Conservation (phyloP, 2,797 vertebrate species). For the Phataginus tricuspis region DNA sequence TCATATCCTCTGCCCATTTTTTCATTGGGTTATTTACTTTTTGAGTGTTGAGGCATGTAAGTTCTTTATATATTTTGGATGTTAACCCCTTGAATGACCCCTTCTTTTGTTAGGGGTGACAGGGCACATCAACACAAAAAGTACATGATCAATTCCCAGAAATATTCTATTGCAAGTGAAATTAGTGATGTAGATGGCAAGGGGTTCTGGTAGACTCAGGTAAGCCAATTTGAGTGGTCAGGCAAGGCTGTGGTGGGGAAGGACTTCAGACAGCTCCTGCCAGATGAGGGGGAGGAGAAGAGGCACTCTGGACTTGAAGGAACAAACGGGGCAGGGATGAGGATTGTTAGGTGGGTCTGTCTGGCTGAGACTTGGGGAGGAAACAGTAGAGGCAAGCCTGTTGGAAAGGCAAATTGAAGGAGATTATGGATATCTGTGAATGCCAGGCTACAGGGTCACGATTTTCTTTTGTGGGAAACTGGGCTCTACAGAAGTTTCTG, state of each 20-base stretch:
- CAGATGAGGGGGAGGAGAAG: not conserved
- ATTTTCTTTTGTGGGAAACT: not conserved
- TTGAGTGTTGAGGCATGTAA: no score
- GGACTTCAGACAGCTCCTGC: not conserved
- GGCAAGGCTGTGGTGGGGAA: not conserved
- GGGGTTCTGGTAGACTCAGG: not conserved
- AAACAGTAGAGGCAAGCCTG: not conserved
- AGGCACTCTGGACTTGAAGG: not conserved
- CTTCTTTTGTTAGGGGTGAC: not conserved
- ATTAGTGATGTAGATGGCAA: not conserved
- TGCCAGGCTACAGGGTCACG: not conserved
- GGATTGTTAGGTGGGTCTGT: not conserved
- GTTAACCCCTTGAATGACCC: not conserved
- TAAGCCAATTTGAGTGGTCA: not conserved
- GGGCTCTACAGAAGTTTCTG: not conserved
- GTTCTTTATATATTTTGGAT: no score
- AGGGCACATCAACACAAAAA: not conserved
- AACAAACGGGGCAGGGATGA: not conserved
- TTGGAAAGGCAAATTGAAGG: not conserved
- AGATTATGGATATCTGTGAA: not conserved
- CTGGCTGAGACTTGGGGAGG: not conserved
- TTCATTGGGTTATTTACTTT: no score
- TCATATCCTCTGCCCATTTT: no score
- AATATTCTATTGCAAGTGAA: slow-evolving; percentile 2
- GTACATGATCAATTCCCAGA: not conserved